Evolutionary conservation across 2,797 vertebrate genomes (phyloP), one percentile per base, ranked within the genome.

Genomic region (Acanthopagrus latus): DNA sequence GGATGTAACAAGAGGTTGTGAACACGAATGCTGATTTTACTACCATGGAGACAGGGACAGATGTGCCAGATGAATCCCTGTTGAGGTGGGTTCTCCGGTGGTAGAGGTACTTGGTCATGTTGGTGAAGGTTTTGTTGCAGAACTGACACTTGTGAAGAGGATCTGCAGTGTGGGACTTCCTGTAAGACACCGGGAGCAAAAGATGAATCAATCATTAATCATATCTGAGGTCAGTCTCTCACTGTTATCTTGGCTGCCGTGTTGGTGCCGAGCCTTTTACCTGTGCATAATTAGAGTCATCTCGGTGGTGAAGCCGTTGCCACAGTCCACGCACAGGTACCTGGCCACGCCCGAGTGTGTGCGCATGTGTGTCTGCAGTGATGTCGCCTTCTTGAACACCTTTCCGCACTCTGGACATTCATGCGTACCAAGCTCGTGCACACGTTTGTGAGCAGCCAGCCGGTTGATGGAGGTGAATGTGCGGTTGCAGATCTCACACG

Each of bases 81-180:
- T 89, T 87, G 78, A 93, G 70, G 59, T 95, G 97, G 3, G 95
- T 96, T 11, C 97, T 96, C 0, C 97, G 95, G 83, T 98, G 97
- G 87, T 98, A 98, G 51, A 98, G 94, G 86, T 97, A 98, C 91
- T 98, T 98, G 78, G 97, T 97, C 97, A 98, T 97, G 86, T 97
- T 98, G 93, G 96, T 97, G 88, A 98, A 98, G 0, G 96, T 96
- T 90, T 97, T 98, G 85, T 96, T 95, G 44, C 97, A 98, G 90
- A 94, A 95, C 73, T 96, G 94, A 85, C 97, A 98, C 84, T 95
- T 96, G 84, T 98, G 97, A 25, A 97, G 81, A 0, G 97, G 97
- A 74, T 98, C 96, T 21, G 96, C 94, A 0, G 95, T 97, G 80
- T 98, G 97, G 21, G 94, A 95, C 91, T 97, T 97, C 85, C 97